Base-by-base conservation (phyloP, 2,888 invertebrate species). In the Acleris holmiana region DNA sequence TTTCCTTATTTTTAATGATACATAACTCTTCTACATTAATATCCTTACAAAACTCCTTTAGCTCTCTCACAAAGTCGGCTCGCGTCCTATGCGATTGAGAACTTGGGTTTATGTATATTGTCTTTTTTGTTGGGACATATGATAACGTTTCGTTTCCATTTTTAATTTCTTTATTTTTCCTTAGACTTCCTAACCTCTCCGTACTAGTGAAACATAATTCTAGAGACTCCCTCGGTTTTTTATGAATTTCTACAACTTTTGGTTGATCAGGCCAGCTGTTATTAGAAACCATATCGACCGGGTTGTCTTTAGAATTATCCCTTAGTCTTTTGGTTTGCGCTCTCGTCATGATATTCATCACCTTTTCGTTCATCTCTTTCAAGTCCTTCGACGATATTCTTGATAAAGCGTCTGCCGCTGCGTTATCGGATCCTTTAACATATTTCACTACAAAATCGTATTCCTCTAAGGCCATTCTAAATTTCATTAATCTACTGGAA, bases 331-430 rank as follows among this genome's bases (percentile, higher is more conserved):
- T 67, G 29, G 46, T 49, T 40, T 68, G 19, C 29, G 59, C 59
- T 49, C 49, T 49, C 8, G 64, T 64, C 29, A 66, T 57, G 10
- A 69, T 65, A n/a, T 57, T 63, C 19, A 67, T 46, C 21, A 62
- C 53, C 6, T 60, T 23, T 41, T 63, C 60, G 49, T 67, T 23
- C 61, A 70, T 69, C 29, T 67, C 67, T 68, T 69, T 69, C 19
- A 69, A 61, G 19, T 68, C 64, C 13, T 61, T 62, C 44, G 61
- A 56, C 18, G 67, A 19, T 35, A 70, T 49, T 35, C 69, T 57
- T 10, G 62, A 64, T 44, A 71, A 66, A 13, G 69, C 68, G 49
- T 71, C 70, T 46, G 68, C 69, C 29, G 57, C 67, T 23, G 58
- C 61, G 63, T 71, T 69, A 17, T 58, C 40, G 19, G 50, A 46